Evolutionary conservation across 2,797 vertebrate species (phyloP).

Genomic region (Meriones psammophilus): DNA sequence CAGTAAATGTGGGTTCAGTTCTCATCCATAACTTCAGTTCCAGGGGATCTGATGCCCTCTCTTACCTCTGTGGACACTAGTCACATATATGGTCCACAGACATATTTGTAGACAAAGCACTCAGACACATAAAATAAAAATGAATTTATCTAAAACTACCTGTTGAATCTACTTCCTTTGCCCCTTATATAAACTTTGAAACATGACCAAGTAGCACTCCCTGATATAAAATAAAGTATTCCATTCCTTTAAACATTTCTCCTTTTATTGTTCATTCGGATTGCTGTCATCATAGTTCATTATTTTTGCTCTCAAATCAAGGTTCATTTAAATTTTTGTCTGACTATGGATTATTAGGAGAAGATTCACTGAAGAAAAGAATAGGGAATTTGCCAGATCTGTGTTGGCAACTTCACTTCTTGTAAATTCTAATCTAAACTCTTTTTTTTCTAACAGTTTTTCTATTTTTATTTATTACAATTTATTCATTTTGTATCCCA

Average conservation of each 20-base stretch:
- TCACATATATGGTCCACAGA: neutral
- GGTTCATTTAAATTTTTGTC: neutral
- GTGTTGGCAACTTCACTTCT: neutral
- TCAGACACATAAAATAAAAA: neutral
- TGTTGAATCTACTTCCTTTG: neutral
- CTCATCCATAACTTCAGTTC: neutral
- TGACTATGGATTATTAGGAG: neutral
- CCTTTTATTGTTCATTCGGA: neutral
- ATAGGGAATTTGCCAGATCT: neutral
- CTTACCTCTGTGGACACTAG: neutral
- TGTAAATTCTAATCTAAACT: slow-evolving; percentile 3
- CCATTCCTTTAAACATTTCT: neutral
- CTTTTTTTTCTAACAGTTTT: neutral
- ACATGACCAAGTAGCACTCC: neutral
- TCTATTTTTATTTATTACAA: no score
- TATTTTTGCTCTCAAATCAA: slow-evolving; percentile 29
- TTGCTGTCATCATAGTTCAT: neutral
- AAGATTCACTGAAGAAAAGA: neutral
- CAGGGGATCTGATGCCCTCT: neutral
- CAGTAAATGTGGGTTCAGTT: no score
- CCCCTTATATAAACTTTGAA: neutral
- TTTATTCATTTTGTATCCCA: no score
- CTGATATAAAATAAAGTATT: neutral
- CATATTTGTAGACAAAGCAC: neutral
- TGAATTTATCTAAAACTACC: neutral